These are phyloP conservation scores for Brenthis ino DNA, from an alignment of 2,888 invertebrate genomes.

Conservation along the genomic window DNA sequence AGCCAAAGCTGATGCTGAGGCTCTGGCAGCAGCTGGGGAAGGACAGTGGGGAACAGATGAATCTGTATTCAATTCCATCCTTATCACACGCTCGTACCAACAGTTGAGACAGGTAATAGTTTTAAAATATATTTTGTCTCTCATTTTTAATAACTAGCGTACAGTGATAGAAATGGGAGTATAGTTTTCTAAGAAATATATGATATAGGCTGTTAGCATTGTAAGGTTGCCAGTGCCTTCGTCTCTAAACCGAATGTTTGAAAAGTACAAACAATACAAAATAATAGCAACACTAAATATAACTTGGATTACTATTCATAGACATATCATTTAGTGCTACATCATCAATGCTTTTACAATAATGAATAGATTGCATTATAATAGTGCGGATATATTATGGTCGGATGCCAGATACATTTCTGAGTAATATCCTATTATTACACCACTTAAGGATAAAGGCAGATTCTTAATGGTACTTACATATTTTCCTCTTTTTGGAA, in stretches of 20 bases:
- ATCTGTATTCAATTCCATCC: slow-evolving; percentile 92
- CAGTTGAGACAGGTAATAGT: slow-evolving; percentile 87
- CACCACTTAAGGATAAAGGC: slow-evolving; percentile 5
- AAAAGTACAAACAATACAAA: too few relatives aligned
- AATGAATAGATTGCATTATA: slow-evolving; percentile 12
- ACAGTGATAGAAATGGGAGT: too few relatives aligned
- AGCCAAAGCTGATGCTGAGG: slow-evolving; percentile 92
- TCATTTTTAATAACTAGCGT: too few relatives aligned
- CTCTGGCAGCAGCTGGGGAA: slow-evolving; percentile 89
- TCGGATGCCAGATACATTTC: slow-evolving; percentile 14
- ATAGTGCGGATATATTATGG: slow-evolving; percentile 5
- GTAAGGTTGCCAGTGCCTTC: too few relatives aligned
- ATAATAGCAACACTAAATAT: too few relatives aligned
- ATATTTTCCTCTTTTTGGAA: background rate
- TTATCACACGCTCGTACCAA: slow-evolving; percentile 93
- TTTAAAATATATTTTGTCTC: background rate
- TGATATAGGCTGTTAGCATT: too few relatives aligned
- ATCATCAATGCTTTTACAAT: slow-evolving; percentile 11
- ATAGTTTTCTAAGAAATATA: too few relatives aligned
- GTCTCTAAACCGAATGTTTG: too few relatives aligned
- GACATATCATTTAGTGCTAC: background rate
- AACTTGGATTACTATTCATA: too few relatives aligned
- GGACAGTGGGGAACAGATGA: slow-evolving; percentile 96
- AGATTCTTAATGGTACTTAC: background rate
- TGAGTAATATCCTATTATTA: slow-evolving; percentile 9